Conservation (phyloP, 2,888 invertebrate genomes). For the Phragmatobia fuliginosa region DNA sequence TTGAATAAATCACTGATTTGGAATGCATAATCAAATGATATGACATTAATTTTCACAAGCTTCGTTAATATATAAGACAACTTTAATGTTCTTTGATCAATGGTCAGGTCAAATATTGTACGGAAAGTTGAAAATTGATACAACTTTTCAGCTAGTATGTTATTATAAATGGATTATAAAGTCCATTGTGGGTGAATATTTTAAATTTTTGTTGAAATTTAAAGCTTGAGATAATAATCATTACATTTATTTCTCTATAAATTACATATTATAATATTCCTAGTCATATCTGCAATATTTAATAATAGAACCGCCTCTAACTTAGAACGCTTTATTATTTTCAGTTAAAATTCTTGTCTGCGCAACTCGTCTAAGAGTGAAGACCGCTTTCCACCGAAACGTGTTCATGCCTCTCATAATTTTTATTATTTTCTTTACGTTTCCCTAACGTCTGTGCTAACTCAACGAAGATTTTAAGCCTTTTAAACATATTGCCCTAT, state of each 20-base stretch:
- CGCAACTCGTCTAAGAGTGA: neutral
- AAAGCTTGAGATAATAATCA: conserved; percentile 5
- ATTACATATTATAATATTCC: neutral
- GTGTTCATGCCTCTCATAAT: conserved; percentile 34
- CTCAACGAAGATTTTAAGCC: conserved; percentile 53
- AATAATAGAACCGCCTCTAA: too few species aligned
- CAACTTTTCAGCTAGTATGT: conserved; percentile 56
- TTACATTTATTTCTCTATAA: conserved; percentile 12
- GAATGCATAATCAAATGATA: neutral
- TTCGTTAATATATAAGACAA: conserved; percentile 39
- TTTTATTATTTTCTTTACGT: conserved; percentile 50
- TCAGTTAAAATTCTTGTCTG: neutral
- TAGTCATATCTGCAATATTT: neutral
- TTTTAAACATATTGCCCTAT: conserved; percentile 47
- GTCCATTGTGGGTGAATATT: too few species aligned
- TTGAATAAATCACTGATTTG: neutral
- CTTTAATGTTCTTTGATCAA: conserved; percentile 50
- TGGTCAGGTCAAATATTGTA: conserved; percentile 62
- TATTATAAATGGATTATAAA: conserved; percentile 42
- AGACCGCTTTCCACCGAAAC: conserved; percentile 16
- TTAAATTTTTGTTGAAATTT: too few species aligned
- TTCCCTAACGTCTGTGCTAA: conserved; percentile 48
- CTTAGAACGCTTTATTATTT: neutral
- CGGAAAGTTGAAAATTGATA: conserved; percentile 56
- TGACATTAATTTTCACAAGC: conserved; percentile 25